Conservation (phyloP, 2,888 invertebrate species). For the Lycocerus yunnanus region DNA sequence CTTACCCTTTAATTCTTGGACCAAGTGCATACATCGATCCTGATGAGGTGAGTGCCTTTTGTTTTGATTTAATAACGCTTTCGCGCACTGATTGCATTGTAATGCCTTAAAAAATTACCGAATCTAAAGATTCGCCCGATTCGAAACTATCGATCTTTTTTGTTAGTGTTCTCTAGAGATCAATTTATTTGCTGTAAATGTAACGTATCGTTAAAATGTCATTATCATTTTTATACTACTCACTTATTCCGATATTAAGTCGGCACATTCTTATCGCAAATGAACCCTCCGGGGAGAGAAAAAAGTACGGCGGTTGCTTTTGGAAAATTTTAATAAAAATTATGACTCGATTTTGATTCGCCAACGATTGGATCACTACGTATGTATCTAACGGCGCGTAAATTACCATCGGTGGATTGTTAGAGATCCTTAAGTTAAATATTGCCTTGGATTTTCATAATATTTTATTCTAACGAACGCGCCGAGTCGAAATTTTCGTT, state of each 20-base stretch:
- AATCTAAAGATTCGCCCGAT: background rate
- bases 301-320: no score
- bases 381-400: no score
- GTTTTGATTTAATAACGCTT: background rate
- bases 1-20: constrained; percentile 59
- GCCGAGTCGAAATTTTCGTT: background rate
- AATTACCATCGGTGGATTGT: no score
- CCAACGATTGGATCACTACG: no score
- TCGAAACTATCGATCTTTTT: constrained; percentile 4
- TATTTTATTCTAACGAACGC: background rate
- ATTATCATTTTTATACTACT: constrained; percentile 4
- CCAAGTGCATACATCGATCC: constrained; percentile 62
- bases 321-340: background rate
- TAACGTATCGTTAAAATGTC: constrained; percentile 14
- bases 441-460: background rate
- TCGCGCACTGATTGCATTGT: background rate
- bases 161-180: constrained; percentile 1
- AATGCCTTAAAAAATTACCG: background rate
- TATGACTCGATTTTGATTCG: background rate
- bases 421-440: no score
- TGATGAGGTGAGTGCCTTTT: constrained; percentile 58
- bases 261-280: background rate
- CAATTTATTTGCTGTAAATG: constrained; percentile 11
- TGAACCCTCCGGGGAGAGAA: background rate
- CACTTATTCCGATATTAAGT: background rate